phyloP scores from a whole-genome alignment of 2,797 vertebrate species.

The Spatula versicolor region DNA sequence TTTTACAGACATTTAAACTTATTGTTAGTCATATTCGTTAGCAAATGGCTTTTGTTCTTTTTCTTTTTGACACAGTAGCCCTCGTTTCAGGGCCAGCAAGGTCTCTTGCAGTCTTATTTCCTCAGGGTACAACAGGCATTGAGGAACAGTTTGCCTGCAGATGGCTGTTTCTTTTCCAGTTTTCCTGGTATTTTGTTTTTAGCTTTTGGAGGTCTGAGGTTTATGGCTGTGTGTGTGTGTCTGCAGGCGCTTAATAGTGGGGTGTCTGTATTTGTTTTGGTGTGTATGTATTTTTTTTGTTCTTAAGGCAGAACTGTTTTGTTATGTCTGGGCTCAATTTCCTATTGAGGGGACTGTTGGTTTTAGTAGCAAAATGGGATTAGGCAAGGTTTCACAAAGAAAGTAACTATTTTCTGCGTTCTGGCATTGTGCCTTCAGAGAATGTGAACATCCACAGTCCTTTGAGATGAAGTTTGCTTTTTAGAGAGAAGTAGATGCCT shows the following conservation, averaged over 20 bases:
- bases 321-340: neutral
- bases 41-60: neutral
- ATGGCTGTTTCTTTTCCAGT: neutral
- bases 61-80: neutral
- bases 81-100: neutral
- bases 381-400: slow-evolving; percentile 15
- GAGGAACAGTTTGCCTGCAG: neutral
- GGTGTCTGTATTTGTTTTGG: neutral
- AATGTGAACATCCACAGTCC: neutral
- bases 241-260: neutral
- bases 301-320: neutral
- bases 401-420: neutral
- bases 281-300: fast-evolving
- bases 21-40: neutral
- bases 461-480: neutral
- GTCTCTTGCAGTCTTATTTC: neutral
- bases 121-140: neutral
- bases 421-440: neutral
- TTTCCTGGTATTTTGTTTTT: neutral
- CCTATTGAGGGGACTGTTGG: neutral
- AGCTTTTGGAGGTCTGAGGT: neutral
- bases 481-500: neutral
- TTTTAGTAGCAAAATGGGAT: slow-evolving; percentile 27
- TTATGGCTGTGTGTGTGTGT: neutral
- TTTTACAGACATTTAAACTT: neutral